Base-by-base conservation (phyloP, 2,113 vertebrate genomes). In the Plecturocebus donacophilus region DNA sequence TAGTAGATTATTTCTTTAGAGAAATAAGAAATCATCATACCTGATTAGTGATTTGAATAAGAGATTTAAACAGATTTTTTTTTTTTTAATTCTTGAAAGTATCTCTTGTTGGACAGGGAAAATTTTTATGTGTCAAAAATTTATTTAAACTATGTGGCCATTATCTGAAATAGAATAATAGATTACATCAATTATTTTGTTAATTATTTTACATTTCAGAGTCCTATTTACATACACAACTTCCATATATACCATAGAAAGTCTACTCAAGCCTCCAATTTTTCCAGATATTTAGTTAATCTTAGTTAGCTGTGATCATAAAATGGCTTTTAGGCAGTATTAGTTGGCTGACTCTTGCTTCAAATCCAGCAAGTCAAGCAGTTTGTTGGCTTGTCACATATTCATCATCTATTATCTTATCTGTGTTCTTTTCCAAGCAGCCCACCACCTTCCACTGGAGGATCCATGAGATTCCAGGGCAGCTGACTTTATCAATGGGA, bases 111-210 rank as follows among this genome's bases (percentile, higher is more conserved):
- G 91, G 58, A 73, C 8, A 42, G 64, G 80, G n/a, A 91, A 70
- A 80, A 91, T 70, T 91, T 81, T 89, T 64, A 76, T 85, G 71
- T 68, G 23, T 86, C 64, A 92, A 89, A 73, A 94, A 81, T 81
- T 75, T 75, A 56, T 8, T 91, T 71, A 91, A 88, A 80, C 64
- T n/a, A 20, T 66, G 38, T 73, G 32, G 4, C 14, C 17, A 64
- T 68, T 52, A 82, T 90, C 88, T 79, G 42, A 23, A 73, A 11
- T 77, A 68, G 66, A 80, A 58, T 45, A 45, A 30, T 79, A 40
- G 2, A 52, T 75, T 52, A 32, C 35, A 4, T 70, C 49, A 68
- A 68, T 66, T 14, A 80, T 32, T 90, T 47, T 92, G 35, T 54
- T 82, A 54, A 77, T 56, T 64, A 42, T 61, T 13, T 92, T 93